Evolutionary conservation across 1,140 invertebrate genomes (phyloP).

Genomic region (Gryllus bimaculatus): DNA sequence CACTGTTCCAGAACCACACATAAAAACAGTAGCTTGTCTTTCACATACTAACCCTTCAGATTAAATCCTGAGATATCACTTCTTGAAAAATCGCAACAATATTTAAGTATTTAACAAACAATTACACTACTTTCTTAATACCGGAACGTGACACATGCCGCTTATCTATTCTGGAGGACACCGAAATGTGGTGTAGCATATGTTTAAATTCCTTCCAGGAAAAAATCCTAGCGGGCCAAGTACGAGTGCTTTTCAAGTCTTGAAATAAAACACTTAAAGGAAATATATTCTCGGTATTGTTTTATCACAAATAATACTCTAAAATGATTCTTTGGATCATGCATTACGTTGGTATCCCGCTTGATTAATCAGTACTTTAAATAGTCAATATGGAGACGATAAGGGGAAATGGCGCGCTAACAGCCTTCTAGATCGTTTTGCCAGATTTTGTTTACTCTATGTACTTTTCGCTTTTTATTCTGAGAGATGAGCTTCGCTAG

Average conservation of each 20-base stretch:
- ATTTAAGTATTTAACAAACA: background rate
- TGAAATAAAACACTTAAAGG: background rate
- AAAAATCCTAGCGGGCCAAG: background rate
- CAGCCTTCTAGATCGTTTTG: background rate
- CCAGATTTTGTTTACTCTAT: too few species aligned
- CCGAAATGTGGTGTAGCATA: background rate
- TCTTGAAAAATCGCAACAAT: background rate
- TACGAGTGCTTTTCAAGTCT: background rate
- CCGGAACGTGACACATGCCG: constrained; percentile 2
- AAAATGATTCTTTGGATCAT: background rate
- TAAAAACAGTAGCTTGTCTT: background rate
- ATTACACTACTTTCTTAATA: background rate
- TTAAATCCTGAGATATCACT: background rate
- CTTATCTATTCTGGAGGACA: constrained; percentile 4
- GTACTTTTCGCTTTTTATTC: too few species aligned
- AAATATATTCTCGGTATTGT: too few species aligned
- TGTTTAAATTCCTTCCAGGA: background rate
- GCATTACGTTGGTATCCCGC: background rate
- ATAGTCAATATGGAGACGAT: constrained; percentile 4
- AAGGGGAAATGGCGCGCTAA: background rate
- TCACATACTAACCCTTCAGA: background rate
- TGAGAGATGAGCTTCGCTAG: too few species aligned
- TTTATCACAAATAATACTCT: background rate
- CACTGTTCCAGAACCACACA: background rate
- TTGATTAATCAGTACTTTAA: background rate